phyloP scores from a whole-genome alignment of 2,888 invertebrate species.

The Sabatieria punctata region DNA sequence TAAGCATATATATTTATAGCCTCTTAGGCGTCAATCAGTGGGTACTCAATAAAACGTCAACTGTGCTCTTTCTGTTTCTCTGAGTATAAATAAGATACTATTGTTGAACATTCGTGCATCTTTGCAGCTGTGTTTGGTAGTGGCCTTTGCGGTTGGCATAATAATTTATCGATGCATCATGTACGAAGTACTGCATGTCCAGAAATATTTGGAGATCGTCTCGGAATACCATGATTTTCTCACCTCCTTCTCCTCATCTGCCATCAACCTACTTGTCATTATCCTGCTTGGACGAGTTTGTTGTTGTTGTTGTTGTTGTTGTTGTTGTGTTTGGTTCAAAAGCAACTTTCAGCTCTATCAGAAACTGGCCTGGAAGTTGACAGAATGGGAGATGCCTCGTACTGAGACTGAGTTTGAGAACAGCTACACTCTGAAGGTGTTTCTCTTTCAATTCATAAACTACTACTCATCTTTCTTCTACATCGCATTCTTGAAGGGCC shows the following conservation, averaged over 20 bases:
- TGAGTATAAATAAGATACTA: no score
- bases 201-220: constrained; percentile 24
- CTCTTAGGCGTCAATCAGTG: no score
- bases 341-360: constrained; percentile 51
- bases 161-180: constrained; percentile 69
- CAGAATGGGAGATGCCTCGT: constrained; percentile 48
- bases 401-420: constrained; percentile 92
- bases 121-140: constrained; percentile 56
- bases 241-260: constrained; percentile 78
- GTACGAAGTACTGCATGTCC: constrained; percentile 40
- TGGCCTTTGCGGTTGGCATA: constrained; percentile 78
- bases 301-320: no score
- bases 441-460: constrained; percentile 82
- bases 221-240: constrained; percentile 40
- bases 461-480: constrained; percentile 93
- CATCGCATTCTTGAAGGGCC: constrained; percentile 65
- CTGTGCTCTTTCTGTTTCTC: no score
- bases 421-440: constrained; percentile 79
- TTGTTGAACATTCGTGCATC: no score
- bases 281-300: constrained; percentile 79
- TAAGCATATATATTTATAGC: no score
- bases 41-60: no score
- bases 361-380: constrained; percentile 61
- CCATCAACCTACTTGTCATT: constrained; percentile 80
- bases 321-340: neutral